Base-by-base conservation (phyloP, 2,888 invertebrate species). In the Cosmorhoe ocellata region DNA sequence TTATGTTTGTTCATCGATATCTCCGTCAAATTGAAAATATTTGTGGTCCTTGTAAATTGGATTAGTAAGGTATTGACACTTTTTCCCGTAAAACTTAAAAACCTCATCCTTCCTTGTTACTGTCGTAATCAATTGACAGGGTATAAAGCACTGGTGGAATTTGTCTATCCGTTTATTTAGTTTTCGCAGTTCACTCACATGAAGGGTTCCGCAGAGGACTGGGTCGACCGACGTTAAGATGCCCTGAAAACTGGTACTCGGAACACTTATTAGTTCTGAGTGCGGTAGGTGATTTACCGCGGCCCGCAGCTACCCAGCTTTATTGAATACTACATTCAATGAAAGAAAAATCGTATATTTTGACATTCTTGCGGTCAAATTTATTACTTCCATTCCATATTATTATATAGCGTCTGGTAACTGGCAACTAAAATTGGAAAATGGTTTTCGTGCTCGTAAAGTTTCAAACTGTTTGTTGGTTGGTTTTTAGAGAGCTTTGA, bases 311-410 rank as follows among this genome's bases (percentile, higher is more conserved):
- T 67, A 18, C 62, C 70, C 67, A 68, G 72, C 77, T 75, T 84
- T 87, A 87, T 87, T 85, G 84, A 88, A 87, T 81, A 79, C 80
- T 75, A 70, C 69, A 66, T 76, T 77, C 79, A 76, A 72, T 81
- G 74, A 78, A 81, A 84, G 87, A 85, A 84, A 84, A 84, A 80
- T 84, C 82, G 80, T 79, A 81, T 77, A 83, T 87, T 85, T 84
- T 86, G 81, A 85, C 76, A 67, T 78, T 70, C 62, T 71, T 67
- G 69, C 65, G 69, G 68, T 62, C 56, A 64, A 81, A 87, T 88
- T 87, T 87, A 87, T 81, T 74, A 76, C 76, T 72, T 68, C 10
- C 7, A 36, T 24, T 7, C 74, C 79, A 81, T 82, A 82, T 41
- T 76, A 76, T 81, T 6, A 13, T 13, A 75, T 71, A 51, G 57